These are phyloP conservation scores for Ormyrus rosae DNA, from an alignment of 2,888 invertebrate species.

Conservation along the genomic window DNA sequence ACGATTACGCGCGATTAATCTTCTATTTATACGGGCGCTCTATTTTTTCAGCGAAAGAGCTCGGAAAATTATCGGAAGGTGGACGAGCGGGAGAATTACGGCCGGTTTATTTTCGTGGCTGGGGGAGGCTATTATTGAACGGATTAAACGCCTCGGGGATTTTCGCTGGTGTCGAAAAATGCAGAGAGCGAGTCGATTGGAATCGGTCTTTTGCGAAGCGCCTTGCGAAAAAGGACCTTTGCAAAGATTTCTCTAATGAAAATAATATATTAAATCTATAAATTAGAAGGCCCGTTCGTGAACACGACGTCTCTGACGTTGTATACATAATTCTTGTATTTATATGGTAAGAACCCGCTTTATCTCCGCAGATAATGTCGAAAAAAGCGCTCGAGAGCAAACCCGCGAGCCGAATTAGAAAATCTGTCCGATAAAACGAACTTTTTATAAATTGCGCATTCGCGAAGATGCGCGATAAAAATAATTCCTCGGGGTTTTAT, in stretches of 20 bases:
- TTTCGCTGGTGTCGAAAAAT: too few species aligned
- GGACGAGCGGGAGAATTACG: background rate
- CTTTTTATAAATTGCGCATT: too few species aligned
- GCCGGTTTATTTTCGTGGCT: background rate
- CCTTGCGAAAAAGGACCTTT: too few species aligned
- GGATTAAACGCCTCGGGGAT: too few species aligned
- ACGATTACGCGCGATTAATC: conserved; percentile 31
- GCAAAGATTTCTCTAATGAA: too few species aligned
- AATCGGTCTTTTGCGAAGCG: too few species aligned
- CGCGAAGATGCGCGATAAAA: background rate
- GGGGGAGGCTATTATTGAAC: too few species aligned
- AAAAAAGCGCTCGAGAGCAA: background rate
- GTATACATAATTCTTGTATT: conserved; percentile 46
- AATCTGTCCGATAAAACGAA: too few species aligned
- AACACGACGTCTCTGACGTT: conserved; percentile 3
- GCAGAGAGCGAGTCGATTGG: too few species aligned
- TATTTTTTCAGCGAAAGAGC: background rate
- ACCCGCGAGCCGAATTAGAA: background rate
- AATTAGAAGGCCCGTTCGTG: too few species aligned
- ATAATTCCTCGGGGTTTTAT: conserved; percentile 4
- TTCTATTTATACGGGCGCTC: conserved; percentile 49
- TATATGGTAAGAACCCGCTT: conserved; percentile 4
- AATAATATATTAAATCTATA: too few species aligned
- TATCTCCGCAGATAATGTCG: conserved; percentile 32
- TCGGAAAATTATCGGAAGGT: background rate